phyloP scores from a whole-genome alignment of 2,888 invertebrate species.

The Adela reaumurella region DNA sequence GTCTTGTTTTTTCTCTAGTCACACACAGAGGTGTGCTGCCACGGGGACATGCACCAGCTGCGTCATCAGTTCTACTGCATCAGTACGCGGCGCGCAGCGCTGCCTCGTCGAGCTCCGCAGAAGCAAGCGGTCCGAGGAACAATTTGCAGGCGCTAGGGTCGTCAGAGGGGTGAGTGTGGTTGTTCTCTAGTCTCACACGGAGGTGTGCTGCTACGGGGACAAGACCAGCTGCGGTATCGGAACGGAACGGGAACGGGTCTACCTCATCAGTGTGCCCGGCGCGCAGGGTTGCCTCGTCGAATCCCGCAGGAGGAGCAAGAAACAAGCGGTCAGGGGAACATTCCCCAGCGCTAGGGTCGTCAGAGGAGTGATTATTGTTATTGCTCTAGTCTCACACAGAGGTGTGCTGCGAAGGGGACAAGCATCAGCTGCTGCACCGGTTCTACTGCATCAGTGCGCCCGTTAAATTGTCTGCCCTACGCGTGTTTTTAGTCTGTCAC shows the following conservation, averaged over 20 bases:
- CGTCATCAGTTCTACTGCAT: slow-evolving; percentile 86
- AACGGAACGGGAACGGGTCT: too few species aligned
- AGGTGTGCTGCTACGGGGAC: slow-evolving; percentile 94
- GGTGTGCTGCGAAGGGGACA: slow-evolving; percentile 95
- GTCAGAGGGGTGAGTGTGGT: slow-evolving; percentile 85
- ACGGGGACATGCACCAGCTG: slow-evolving; percentile 94
- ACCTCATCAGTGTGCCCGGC: slow-evolving; percentile 82
- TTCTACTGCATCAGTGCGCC: slow-evolving; percentile 85
- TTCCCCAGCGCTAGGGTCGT: slow-evolving; percentile 95
- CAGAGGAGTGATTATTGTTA: slow-evolving; percentile 79
- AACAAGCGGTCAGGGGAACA: slow-evolving; percentile 89
- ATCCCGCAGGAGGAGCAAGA: slow-evolving; percentile 91
- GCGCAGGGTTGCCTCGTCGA: slow-evolving; percentile 86
- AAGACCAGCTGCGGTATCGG: slow-evolving; percentile 90
- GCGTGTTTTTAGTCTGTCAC: too few species aligned
- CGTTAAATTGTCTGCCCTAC: too few species aligned
- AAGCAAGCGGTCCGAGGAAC: slow-evolving; percentile 92
- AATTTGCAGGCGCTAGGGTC: slow-evolving; percentile 89
- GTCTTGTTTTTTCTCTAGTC: too few species aligned
- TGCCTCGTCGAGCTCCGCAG: slow-evolving; percentile 83
- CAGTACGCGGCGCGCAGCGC: slow-evolving; percentile 79
- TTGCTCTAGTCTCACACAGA: too few species aligned
- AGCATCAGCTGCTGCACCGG: slow-evolving; percentile 90
- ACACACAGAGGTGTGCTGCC: slow-evolving; percentile 95
- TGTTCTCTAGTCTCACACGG: too few species aligned